Evolutionary conservation across 2,888 invertebrate genomes (phyloP), one percentile per base, ranked within the genome.

Genomic region (Odontocolon sp.): DNA sequence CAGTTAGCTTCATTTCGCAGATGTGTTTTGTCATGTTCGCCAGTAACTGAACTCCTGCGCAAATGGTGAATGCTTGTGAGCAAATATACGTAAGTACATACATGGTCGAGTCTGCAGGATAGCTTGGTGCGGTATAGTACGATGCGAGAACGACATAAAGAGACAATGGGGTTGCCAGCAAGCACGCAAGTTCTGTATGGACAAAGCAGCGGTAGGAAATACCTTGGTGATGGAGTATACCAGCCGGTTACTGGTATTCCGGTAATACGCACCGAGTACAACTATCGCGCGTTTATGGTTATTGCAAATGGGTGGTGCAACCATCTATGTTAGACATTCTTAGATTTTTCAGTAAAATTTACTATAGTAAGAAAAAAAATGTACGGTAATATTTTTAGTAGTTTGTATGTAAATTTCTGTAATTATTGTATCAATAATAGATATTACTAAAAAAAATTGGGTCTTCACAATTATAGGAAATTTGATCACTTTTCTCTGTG

Each of bases 131-230:
- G n/a, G n/a, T n/a, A n/a, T n/a, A n/a, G n/a, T n/a, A n/a, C n/a
- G n/a, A n/a, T n/a, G n/a, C n/a, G n/a, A 75, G 68, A 74, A 75
- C 75, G 80, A 73, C 77, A 77, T 69, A 66, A 77, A 72, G 78
- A 77, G 74, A 78, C 80, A 80, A 80, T 78, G 78, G 77, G 57
- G 28, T 66, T 23, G 67, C 23, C 64, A 56, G 69, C 23, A 31
- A 36, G 61, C 59, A 69, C 59, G 50, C 52, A 52, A 23, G 59
- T 50, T 50, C 52, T 11, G 61, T 23, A 40, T 52, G 50, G 50
- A 40, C 69, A 69, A 61, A 69, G 61, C 11, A 3, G 23, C 47
- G 18, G 50, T 40, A 40, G 50, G 38, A 69, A 59, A 61, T 56
- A 67, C 67, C 45, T 23, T 47, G 11, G 45, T 11, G 42, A 14